Evolutionary conservation across 2,113 vertebrate species (phyloP).

Genomic region (Silurus meridionalis): DNA sequence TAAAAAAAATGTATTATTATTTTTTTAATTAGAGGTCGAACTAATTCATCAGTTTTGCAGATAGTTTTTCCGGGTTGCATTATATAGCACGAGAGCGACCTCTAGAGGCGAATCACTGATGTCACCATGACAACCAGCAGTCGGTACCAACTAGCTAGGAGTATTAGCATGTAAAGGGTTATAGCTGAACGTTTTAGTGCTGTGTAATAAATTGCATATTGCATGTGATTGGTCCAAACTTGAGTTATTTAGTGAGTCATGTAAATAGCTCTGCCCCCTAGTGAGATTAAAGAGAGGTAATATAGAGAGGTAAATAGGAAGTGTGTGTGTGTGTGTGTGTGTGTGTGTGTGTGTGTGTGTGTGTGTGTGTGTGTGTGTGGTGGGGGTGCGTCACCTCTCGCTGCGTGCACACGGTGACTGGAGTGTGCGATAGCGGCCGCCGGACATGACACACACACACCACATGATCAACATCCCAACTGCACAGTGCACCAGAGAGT

Average conservation of each 20-base stretch:
- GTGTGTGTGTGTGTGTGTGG: not conserved
- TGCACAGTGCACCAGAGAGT: conserved; percentile 78
- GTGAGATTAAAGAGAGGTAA: not conserved
- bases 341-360: not conserved
- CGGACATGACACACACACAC: conserved; percentile 83
- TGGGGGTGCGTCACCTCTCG: conserved; percentile 72
- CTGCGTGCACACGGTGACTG: conserved; percentile 68
- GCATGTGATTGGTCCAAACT: not conserved
- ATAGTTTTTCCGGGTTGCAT: too few species aligned
- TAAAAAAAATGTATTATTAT: too few species aligned
- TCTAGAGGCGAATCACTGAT: too few species aligned
- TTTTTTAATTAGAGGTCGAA: too few species aligned
- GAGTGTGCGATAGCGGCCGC: conserved; percentile 79
- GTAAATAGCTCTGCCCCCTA: not conserved
- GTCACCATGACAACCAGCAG: not conserved
- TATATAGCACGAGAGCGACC: too few species aligned
- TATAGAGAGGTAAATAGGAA: not conserved
- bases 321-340: too few species aligned
- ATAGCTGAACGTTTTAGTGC: too few species aligned
- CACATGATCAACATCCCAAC: conserved; percentile 87
- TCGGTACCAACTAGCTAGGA: not conserved
- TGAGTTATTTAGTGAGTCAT: not conserved
- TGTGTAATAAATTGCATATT: not conserved
- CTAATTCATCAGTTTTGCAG: too few species aligned
- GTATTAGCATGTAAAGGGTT: not conserved